These are phyloP conservation scores for Phalacrocorax pelagicus DNA, from an alignment of 2,113 vertebrate genomes.

Conservation along the genomic window DNA sequence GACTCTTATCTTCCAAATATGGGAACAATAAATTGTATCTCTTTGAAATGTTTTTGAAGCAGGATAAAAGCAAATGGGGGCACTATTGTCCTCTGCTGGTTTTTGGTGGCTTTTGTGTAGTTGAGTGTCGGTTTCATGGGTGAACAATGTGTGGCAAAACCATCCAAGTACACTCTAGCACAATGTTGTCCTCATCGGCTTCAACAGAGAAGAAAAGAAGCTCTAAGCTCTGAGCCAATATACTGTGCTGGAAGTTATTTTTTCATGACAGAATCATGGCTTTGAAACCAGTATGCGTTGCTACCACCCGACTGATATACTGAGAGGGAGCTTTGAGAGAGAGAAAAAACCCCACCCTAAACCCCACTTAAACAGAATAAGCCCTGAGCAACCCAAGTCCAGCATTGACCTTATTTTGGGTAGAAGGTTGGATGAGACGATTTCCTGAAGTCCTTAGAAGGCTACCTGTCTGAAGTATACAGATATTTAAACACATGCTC, in stretches of 20 bases:
- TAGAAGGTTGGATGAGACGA: not conserved
- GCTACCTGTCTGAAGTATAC: not conserved
- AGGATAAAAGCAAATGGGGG: not conserved
- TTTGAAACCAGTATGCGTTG: not conserved
- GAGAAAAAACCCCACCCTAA: fast-evolving
- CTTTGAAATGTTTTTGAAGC: not conserved
- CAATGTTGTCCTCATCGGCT: not conserved
- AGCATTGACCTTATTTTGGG: not conserved
- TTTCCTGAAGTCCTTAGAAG: not conserved
- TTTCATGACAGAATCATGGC: not conserved
- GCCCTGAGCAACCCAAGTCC: not conserved
- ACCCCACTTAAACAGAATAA: not conserved
- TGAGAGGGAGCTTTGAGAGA: not conserved
- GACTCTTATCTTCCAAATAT: not conserved
- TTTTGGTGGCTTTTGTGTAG: not conserved
- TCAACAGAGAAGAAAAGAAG: not conserved
- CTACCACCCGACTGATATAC: not conserved
- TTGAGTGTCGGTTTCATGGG: not conserved
- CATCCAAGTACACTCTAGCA: not conserved
- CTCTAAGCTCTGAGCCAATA: not conserved
- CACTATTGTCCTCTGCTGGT: not conserved
- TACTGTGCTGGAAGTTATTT: not conserved
- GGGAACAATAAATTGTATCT: not conserved
- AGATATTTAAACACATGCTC: not conserved
- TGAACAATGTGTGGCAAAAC: not conserved